Evolutionary conservation across 2,113 vertebrate species (phyloP).

Genomic region (Deroptyus accipitrinus): DNA sequence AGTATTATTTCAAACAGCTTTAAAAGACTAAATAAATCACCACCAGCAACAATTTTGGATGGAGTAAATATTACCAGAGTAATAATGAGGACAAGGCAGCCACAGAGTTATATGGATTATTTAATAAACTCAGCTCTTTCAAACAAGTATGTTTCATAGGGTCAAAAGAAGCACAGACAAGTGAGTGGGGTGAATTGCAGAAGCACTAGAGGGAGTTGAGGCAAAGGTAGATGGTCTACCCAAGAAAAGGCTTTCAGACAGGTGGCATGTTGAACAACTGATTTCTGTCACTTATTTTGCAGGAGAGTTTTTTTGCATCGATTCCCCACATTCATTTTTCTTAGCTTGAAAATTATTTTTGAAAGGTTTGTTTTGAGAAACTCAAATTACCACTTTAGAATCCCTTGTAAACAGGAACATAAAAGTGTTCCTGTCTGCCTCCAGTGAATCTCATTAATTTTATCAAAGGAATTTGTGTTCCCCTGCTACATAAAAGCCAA

Average conservation of each 20-base stretch:
- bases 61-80: not conserved
- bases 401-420: slow-evolving; percentile 30
- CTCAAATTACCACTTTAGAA: not conserved
- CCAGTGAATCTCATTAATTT: slow-evolving; percentile 19
- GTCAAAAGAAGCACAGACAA: not conserved
- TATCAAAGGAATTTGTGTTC: slow-evolving; percentile 25
- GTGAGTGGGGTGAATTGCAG: too few relatives aligned
- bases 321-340: not conserved
- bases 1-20: not conserved
- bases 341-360: not conserved
- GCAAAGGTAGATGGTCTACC: not conserved
- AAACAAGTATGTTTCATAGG: not conserved
- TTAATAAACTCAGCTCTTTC: not conserved
- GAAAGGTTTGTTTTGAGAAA: slow-evolving; percentile 25
- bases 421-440: not conserved
- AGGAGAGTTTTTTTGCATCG: not conserved
- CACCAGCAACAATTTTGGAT: not conserved
- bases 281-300: not conserved
- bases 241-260: not conserved
- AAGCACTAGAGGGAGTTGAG: not conserved
- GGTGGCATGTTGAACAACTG: rapidly evolving
- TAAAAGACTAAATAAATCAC: not conserved
- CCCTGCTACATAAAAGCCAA: not conserved
- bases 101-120: not conserved
- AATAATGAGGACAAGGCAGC: not conserved